A percentile compares a stretch with the other conserved stretches of the same genome.
These are phyloP conservation scores for Damaliscus lunatus DNA, from an alignment of 2,113 vertebrate species.

Conservation along the genomic window DNA sequence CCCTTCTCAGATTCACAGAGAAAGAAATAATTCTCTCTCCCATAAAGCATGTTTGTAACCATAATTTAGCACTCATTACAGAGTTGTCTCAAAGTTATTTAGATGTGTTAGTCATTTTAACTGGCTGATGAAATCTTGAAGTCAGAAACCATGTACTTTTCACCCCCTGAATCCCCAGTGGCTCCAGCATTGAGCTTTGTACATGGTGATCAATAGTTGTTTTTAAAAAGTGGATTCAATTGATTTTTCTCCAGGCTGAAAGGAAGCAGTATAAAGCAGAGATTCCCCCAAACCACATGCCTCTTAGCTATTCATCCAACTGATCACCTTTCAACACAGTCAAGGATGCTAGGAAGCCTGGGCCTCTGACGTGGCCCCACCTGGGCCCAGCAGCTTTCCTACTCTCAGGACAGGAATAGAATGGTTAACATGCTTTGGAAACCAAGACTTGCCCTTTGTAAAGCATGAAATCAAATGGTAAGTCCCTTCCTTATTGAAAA, in stretches of 20 bases:
- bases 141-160: neutral
- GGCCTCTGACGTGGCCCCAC: too few species aligned
- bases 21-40: neutral
- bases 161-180: neutral
- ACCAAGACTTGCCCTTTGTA: neutral
- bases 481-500: neutral
- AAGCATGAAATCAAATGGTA: neutral
- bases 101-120: neutral
- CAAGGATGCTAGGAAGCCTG: neutral
- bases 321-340: neutral
- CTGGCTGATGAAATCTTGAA: neutral
- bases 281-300: neutral
- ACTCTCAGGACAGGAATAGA: neutral
- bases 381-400: neutral
- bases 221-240: neutral
- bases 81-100: neutral
- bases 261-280: neutral
- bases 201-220: neutral
- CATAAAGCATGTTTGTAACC: neutral
- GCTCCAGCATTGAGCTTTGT: neutral
- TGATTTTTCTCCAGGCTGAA: neutral
- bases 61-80: neutral
- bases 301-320: neutral
- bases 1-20: neutral
- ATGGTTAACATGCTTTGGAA: neutral